Evolutionary conservation across 2,888 invertebrate genomes (phyloP), one percentile per base, ranked within the genome.

Genomic region (Alloscopus bannaensis): DNA sequence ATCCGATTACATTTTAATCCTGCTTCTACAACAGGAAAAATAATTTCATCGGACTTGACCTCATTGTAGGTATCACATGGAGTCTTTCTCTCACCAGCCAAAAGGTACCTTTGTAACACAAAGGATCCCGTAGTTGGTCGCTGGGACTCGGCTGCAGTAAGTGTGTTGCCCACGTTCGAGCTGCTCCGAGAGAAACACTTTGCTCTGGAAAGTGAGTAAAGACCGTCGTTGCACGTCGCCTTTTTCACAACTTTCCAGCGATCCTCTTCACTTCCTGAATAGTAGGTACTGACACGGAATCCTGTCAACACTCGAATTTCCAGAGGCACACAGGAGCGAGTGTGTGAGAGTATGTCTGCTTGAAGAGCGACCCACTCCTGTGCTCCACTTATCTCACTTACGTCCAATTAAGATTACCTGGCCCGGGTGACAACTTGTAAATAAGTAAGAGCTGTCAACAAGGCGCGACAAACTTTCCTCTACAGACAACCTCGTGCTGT

Each of bases 371-470:
- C 59, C 65, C 29, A 69, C 45, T 70, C 55, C 22, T 52, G 40
- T 50, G 16, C 31, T 20, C 13, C 66, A 65, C 45, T 64, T 59
- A 65, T 78, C 57, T 52, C 68, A 78, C 70, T 71, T 79, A 66
- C 71, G 66, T 42, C 68, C 66, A 79, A 79, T 79, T 79, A 78
- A 66, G 66, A 66, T 65, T 71, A 71, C 59, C 65, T 59, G 65
- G 47, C 40, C 42, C 24, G 71, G 65, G 68, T 72, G 79, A 79
- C 72, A 79, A 79, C 47, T 68, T 72, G 79, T 66, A 79, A 79
- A 79, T 71, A 72, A n/a, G n/a, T n/a, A n/a, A n/a, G n/a, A n/a
- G n/a, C n/a, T n/a, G n/a, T n/a, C n/a, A n/a, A n/a, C n/a, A n/a
- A n/a, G n/a, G n/a, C n/a, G n/a, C n/a, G n/a, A n/a, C n/a, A n/a